Percentiles rank a stretch among this genome's conserved stretches.
Evolutionary conservation across 1,140 invertebrate genomes (phyloP).

Genomic region (Cyclina sinensis): DNA sequence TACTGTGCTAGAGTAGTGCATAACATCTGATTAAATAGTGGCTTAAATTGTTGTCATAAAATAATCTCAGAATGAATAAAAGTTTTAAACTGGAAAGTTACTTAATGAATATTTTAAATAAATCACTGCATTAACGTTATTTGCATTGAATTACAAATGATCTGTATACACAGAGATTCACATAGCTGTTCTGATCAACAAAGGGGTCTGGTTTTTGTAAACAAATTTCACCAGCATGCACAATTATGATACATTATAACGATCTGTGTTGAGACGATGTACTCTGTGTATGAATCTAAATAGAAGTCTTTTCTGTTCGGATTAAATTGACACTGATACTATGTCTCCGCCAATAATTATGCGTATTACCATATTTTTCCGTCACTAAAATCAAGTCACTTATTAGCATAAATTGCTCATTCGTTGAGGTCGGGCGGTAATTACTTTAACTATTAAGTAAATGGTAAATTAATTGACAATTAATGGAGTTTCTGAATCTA

Average conservation of each 20-base stretch:
- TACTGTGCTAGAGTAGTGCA: no score
- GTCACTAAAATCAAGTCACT: not conserved
- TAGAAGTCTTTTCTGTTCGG: no score
- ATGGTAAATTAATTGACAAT: conserved; percentile 58
- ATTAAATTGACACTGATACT: no score
- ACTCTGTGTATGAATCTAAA: no score
- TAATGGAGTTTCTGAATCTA: conserved; percentile 35
- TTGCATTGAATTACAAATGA: no score
- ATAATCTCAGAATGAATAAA: no score
- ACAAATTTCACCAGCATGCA: not conserved
- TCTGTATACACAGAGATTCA: no score
- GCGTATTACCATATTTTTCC: conserved; percentile 21
- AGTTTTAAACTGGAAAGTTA: not conserved
- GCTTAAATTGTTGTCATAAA: no score
- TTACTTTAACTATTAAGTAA: conserved; percentile 55
- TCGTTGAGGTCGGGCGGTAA: conserved; percentile 50
- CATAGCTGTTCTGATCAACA: conserved; percentile 12
- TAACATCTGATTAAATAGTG: no score
- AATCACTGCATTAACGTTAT: no score
- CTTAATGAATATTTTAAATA: no score
- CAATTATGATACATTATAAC: not conserved
- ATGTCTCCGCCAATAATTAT: not conserved
- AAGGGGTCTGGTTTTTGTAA: not conserved
- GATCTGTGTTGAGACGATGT: not conserved
- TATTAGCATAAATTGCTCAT: conserved; percentile 63